Evolutionary conservation across 2,888 invertebrate genomes (phyloP).

Genomic region (Drosophila kuntzei): DNA sequence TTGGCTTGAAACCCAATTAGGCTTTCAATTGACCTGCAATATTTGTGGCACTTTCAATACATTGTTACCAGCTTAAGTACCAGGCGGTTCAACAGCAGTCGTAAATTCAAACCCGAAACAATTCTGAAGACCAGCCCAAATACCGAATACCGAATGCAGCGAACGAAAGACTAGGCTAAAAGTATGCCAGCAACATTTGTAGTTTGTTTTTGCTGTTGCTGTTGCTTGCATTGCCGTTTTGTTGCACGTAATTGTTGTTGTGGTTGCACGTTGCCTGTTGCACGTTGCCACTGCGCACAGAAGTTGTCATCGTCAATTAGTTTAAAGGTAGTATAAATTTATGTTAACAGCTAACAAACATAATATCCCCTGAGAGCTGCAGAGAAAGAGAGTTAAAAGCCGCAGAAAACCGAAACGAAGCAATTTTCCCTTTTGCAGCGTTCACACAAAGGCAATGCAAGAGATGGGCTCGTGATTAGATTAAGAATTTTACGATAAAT

Average conservation of each 20-base stretch:
- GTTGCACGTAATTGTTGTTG: slow-evolving; percentile 40
- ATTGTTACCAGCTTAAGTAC: slow-evolving; percentile 22
- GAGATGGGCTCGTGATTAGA: slow-evolving; percentile 18
- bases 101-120: slow-evolving; percentile 52
- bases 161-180: slow-evolving; percentile 38
- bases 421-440: slow-evolving; percentile 66
- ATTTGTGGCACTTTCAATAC: slow-evolving; percentile 35
- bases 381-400: slow-evolving; percentile 32
- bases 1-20: slow-evolving; percentile 16
- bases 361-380: slow-evolving; percentile 55
- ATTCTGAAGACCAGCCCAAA: slow-evolving; percentile 55
- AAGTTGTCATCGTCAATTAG: slow-evolving; percentile 76
- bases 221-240: slow-evolving; percentile 7
- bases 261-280: slow-evolving; percentile 42
- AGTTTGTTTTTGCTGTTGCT: slow-evolving; percentile 19
- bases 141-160: slow-evolving; percentile 11
- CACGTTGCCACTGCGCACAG: slow-evolving; percentile 33
- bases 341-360: slow-evolving; percentile 69
- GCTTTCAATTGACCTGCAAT: slow-evolving; percentile 27
- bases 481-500: not conserved
- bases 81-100: slow-evolving; percentile 30
- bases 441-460: slow-evolving; percentile 10
- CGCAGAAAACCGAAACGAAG: slow-evolving; percentile 49
- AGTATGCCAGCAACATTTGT: slow-evolving; percentile 51
- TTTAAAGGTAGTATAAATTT: slow-evolving; percentile 74